Evolutionary conservation across 2,113 vertebrate species (phyloP), one percentile per base, ranked within the genome.

Genomic region (Clarias magur): DNA sequence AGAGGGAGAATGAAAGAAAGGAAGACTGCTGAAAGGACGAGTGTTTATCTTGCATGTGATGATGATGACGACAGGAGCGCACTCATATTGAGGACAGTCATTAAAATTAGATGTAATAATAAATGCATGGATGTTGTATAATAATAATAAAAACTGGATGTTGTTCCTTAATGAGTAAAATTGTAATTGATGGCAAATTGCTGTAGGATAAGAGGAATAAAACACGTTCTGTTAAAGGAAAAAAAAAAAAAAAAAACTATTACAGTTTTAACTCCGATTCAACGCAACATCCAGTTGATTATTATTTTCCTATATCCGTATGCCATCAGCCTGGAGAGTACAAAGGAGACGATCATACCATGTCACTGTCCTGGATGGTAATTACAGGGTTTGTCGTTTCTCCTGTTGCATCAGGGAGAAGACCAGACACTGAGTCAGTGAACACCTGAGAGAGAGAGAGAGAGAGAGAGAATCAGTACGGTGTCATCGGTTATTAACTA

Each of bases 291-390:
- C 15, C 5, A 4, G 30, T 17, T 72, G 21, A 48, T 76, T 53
- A 53, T 76, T 48, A 53, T 76, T 48, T 53, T 76, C 73, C 73
- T 76, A 53, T 13, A 76, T n/a, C 73, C n/a, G 73, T 23, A 76
- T 0, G 3, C 48, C 12, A 17, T 16, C 16, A 2, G n/a, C 6
- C 6, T 17, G 25, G 16, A 65, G 3, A 23, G 23, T 25, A 23
- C 25, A 68, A 83, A 11, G 48, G 5, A 17, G n/a, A 4, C 11
- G 2, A 17, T 68, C 86, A 70, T 73, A 94, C 94, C 89, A 92
- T 93, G 42, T 92, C 92, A 75, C 87, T 90, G 56, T 94, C 93
- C 34, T 90, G 90, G 23, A 95, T 54, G 8, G 91, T 93, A 88
- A 95, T 93, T 34, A 81, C 4, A 56, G 94, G 93, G 62, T 70